phyloP scores from a whole-genome alignment of 2,797 vertebrate species.

The Onychomys arenicola region DNA sequence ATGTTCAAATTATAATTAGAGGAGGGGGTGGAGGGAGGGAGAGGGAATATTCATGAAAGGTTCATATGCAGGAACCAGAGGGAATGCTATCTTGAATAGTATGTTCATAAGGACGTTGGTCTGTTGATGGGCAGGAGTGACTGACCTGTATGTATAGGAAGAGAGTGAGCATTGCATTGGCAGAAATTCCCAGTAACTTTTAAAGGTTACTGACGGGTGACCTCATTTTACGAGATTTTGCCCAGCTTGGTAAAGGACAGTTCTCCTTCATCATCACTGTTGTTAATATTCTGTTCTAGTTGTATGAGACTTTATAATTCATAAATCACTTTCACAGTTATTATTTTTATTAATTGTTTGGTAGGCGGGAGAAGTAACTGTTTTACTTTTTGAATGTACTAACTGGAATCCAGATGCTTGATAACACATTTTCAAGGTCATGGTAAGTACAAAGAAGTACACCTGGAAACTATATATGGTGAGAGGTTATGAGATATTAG shows the following conservation, averaged over 20 bases:
- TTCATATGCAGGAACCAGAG: neutral
- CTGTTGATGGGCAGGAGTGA: neutral
- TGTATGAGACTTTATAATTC: constrained; percentile 45
- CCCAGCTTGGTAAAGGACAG: neutral
- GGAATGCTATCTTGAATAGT: neutral
- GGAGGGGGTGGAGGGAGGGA: neutral
- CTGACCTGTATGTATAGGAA: neutral
- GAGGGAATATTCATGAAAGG: neutral
- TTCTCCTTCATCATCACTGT: constrained; percentile 4
- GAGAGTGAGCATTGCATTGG: neutral
- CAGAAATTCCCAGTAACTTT: neutral
- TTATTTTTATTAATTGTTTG: constrained; percentile 58
- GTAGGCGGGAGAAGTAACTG: neutral
- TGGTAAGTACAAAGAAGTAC: neutral
- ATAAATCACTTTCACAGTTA: constrained; percentile 44
- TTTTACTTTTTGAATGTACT: constrained; percentile 57
- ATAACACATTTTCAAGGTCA: constrained; percentile 1
- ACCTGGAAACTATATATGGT: neutral
- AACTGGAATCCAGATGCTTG: constrained; percentile 28
- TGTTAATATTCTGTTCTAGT: constrained; percentile 4
- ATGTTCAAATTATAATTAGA: neutral
- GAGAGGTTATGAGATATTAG: neutral
- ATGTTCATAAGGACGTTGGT: neutral
- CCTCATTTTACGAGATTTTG: constrained; percentile 37
- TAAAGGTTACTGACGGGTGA: neutral